Evolutionary conservation across 2,113 vertebrate species (phyloP), one percentile per base, ranked within the genome.

Genomic region (Odocoileus hemionus): DNA sequence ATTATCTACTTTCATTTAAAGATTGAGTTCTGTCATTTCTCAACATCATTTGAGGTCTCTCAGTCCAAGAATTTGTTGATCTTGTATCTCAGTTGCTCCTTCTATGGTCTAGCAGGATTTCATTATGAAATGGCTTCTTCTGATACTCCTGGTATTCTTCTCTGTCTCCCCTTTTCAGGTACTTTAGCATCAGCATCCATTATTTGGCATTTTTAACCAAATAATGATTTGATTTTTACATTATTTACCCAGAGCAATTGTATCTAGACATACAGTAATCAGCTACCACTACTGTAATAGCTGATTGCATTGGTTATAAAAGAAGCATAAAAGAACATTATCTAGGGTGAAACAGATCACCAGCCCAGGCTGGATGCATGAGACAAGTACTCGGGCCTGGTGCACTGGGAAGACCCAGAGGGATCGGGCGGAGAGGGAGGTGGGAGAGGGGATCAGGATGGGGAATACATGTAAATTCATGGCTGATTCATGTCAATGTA

Each of bases 131-230:
- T 33, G n/a, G 2, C 61, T 52, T 82, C 39, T 82, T 54, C 61
- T 45, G 19, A 19, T 86, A 39, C 23, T 67, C 74, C 45, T 50
- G 2, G 30, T 19, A 47, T 30, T 92, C 85, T 91, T 52, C 30
- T 26, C n/a, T 26, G 21, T 13, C 91, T 97, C 28, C 47, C 21
- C 61, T 54, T 86, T 84, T 55, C 47, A 79, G 39, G 33, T 30
- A 16, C 26, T 93, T 74, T 60, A 33, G 57, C 52, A 79, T 80
- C 52, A 86, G 45, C 52, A 43, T 80, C 45, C 45, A 60, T 57
- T 84, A 52, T 97, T 95, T 80, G 89, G 23, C 52, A 76, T 95
- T 91, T 94, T 98, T 97, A 96, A 78, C 39, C 89, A 86, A 89
- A 89, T 23, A 83, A 8, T 76, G 55, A 17, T 64, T 96, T 86